These are phyloP conservation scores for Sciurus vulgaris DNA, from an alignment of 2,797 vertebrate genomes.

Conservation along the genomic window DNA sequence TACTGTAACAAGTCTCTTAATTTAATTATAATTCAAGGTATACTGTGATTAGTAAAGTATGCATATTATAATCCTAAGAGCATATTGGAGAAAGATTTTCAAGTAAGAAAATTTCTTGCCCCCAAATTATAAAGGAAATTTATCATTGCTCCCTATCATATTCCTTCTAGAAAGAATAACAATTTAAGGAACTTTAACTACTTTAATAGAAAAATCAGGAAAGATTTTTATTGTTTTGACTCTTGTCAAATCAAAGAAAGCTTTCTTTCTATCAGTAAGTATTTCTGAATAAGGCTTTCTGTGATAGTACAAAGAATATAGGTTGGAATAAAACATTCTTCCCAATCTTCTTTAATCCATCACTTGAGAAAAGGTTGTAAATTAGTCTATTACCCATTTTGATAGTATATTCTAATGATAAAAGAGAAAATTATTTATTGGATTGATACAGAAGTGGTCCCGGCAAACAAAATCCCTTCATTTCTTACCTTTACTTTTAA, in stretches of 20 bases:
- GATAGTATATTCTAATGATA: background rate
- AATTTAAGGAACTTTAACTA: background rate
- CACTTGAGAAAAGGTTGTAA: background rate
- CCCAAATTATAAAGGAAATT: background rate
- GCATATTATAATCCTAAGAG: background rate
- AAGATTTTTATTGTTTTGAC: background rate
- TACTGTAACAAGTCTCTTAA: background rate
- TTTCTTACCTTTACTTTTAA: background rate
- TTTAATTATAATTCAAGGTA: conserved; percentile 18
- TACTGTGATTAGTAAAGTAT: conserved; percentile 7
- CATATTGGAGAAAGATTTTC: background rate
- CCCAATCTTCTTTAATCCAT: background rate
- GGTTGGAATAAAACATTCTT: background rate
- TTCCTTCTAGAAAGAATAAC: background rate
- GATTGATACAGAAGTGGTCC: background rate
- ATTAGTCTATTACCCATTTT: background rate
- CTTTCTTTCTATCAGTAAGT: background rate
- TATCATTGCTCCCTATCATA: background rate
- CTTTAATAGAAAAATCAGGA: background rate
- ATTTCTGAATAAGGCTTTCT: background rate
- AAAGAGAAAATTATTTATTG: background rate
- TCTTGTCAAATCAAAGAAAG: background rate
- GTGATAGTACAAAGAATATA: background rate
- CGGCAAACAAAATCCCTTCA: background rate
- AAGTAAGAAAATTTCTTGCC: background rate